These are phyloP conservation scores for Tadarida brasiliensis DNA, from an alignment of 2,797 vertebrate genomes.

Conservation along the genomic window DNA sequence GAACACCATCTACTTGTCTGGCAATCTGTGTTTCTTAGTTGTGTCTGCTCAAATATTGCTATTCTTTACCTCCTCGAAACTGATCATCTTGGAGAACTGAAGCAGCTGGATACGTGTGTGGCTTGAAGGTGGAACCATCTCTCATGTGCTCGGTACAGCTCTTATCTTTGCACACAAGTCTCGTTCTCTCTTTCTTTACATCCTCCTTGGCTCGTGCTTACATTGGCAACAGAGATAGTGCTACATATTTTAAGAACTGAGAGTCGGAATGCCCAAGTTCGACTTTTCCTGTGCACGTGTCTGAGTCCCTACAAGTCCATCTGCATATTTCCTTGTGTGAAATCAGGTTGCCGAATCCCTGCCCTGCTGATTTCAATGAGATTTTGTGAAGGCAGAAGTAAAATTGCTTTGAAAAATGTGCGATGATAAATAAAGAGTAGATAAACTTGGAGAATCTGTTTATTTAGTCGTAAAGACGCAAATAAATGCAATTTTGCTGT, in stretches of 20 bases:
- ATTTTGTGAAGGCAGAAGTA: conserved; percentile 31
- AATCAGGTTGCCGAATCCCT: background rate
- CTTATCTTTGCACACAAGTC: rapidly evolving
- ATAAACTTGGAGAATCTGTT: conserved; percentile 25
- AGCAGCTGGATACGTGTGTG: rapidly evolving
- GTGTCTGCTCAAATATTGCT: background rate
- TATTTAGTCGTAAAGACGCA: conserved; percentile 14
- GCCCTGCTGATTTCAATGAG: background rate
- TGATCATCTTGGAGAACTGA: background rate
- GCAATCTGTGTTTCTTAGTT: background rate
- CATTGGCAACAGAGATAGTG: background rate
- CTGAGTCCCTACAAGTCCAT: background rate
- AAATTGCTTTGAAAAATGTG: conserved; percentile 65
- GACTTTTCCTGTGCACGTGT: background rate
- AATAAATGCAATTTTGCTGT: conserved; percentile 5
- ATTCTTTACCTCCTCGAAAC: background rate
- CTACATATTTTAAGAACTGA: background rate
- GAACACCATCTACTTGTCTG: background rate
- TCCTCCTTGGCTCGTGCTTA: background rate
- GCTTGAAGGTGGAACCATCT: background rate
- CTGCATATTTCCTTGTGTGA: background rate
- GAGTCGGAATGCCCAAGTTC: background rate
- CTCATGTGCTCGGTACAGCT: rapidly evolving
- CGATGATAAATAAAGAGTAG: conserved; percentile 21
- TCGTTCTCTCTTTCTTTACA: rapidly evolving